These are phyloP conservation scores for Aplodontia rufa DNA, from an alignment of 2,113 vertebrate genomes.

Conservation along the genomic window DNA sequence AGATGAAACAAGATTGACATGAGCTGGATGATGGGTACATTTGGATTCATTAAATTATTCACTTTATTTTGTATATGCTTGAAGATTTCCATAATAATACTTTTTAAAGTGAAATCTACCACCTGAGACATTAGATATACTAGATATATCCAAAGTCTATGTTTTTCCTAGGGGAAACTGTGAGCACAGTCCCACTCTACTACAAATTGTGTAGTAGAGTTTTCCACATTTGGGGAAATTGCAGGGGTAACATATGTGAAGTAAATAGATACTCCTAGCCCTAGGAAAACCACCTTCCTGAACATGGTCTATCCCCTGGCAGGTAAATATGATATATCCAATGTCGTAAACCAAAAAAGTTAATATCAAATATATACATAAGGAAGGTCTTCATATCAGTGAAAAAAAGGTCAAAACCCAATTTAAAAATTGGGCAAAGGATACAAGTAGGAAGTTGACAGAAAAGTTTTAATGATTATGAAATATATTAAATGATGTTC, in stretches of 20 bases:
- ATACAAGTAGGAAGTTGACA: background rate
- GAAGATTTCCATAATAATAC: background rate
- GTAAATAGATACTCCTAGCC: background rate
- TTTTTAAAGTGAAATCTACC: background rate
- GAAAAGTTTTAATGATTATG: background rate
- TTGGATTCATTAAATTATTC: background rate
- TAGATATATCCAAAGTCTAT: background rate
- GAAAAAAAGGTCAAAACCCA: background rate
- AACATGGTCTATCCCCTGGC: background rate
- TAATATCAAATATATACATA: background rate
- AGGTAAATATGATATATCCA: background rate
- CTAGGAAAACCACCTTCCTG: background rate
- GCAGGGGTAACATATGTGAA: background rate
- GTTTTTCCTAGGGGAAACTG: no score
- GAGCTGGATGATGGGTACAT: background rate
- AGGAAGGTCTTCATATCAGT: background rate
- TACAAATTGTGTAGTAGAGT: background rate
- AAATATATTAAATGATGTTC: background rate
- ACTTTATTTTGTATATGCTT: background rate
- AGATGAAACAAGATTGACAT: background rate
- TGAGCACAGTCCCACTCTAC: no score
- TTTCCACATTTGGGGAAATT: background rate
- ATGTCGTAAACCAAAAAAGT: background rate
- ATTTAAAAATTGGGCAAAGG: constrained; percentile 30
- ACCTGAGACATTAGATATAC: background rate